These are phyloP conservation scores for Amaurobius ferox DNA, from an alignment of 2,888 invertebrate genomes.

Conservation along the genomic window DNA sequence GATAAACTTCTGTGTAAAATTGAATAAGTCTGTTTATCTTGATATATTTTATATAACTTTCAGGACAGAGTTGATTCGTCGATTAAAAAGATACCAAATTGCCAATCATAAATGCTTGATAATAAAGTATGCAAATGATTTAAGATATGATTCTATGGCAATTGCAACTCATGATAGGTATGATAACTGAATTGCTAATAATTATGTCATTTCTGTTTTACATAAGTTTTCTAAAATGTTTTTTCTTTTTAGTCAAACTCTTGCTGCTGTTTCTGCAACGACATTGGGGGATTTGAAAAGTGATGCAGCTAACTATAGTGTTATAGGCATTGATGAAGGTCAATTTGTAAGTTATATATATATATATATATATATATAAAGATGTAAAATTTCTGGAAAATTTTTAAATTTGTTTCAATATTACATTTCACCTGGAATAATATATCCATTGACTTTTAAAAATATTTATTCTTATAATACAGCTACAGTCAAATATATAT, in stretches of 20 bases:
- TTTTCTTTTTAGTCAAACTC: conserved; percentile 76
- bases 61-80: conserved; percentile 80
- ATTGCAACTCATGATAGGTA: conserved; percentile 80
- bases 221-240: not conserved
- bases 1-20: not conserved
- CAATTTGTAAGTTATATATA: conserved; percentile 82
- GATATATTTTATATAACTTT: conserved; percentile 12
- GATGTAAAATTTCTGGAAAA: too few relatives aligned
- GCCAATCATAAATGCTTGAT: conserved; percentile 80
- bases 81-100: conserved; percentile 80
- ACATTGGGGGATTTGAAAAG: conserved; percentile 76
- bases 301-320: conserved; percentile 77
- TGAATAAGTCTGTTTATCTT: too few relatives aligned
- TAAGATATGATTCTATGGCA: conserved; percentile 78
- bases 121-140: conserved; percentile 80
- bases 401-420: too few relatives aligned
- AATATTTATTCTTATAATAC: too few relatives aligned
- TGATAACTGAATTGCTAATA: not conserved
- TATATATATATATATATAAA: too few relatives aligned
- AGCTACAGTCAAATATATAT: too few relatives aligned
- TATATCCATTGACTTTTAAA: too few relatives aligned
- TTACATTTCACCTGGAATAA: too few relatives aligned
- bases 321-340: conserved; percentile 82
- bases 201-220: not conserved
- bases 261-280: conserved; percentile 78